Evolutionary conservation across 1,140 invertebrate genomes (phyloP).

Genomic region (Lutraria rhynchaena): DNA sequence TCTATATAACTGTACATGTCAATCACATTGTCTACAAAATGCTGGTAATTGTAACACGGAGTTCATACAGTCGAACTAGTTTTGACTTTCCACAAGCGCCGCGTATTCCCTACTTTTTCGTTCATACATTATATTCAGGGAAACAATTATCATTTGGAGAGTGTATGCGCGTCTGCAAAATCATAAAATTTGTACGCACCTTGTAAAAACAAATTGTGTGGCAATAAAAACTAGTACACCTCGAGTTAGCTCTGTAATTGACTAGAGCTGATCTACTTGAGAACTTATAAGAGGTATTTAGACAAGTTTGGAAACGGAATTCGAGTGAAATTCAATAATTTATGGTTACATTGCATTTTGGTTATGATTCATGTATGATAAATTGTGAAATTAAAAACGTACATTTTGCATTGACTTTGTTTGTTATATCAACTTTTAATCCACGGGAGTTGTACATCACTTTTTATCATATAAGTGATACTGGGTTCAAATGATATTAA

Average conservation of each 20-base stretch:
- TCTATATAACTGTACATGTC: not conserved
- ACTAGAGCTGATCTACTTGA: not conserved
- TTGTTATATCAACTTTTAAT: too few relatives aligned
- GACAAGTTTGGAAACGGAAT: not conserved
- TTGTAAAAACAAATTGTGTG: conserved; percentile 21
- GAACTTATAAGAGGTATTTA: conserved; percentile 12
- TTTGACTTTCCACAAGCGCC: conserved; percentile 12
- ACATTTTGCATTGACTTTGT: too few relatives aligned
- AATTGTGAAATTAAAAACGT: too few relatives aligned
- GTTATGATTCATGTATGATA: too few relatives aligned
- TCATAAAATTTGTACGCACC: conserved; percentile 29
- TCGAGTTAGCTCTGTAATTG: conserved; percentile 15
- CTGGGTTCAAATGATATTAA: too few relatives aligned
- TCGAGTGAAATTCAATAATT: too few relatives aligned
- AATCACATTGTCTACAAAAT: conserved; percentile 26
- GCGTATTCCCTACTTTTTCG: too few relatives aligned
- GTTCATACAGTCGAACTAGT: not conserved
- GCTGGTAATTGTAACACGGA: conserved; percentile 25
- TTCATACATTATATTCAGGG: too few relatives aligned
- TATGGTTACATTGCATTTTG: too few relatives aligned
- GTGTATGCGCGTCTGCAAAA: not conserved
- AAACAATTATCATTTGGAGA: conserved; percentile 30
- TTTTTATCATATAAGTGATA: too few relatives aligned
- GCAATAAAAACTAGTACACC: conserved; percentile 13
- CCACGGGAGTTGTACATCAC: too few relatives aligned